phyloP scores from a whole-genome alignment of 2,888 invertebrate species.

The Ditylenchus weischeri region DNA sequence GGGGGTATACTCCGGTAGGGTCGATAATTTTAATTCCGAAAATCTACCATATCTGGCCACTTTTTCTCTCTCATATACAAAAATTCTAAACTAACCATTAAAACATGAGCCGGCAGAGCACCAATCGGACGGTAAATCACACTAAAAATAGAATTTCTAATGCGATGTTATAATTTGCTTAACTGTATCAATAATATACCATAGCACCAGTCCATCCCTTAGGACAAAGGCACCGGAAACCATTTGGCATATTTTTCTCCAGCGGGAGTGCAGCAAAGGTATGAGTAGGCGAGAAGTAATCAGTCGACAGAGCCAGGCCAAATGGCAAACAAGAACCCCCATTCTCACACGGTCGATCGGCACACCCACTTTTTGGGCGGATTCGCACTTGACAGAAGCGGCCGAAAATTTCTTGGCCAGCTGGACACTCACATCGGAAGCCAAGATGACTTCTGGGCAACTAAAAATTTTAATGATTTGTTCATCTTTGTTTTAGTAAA shows the following conservation, averaged over 20 bases:
- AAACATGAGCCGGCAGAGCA: slow-evolving; percentile 5
- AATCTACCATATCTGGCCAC: no score
- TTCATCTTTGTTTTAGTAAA: no score
- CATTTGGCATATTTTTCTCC: not conserved
- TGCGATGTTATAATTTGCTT: not conserved
- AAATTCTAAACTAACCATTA: not conserved
- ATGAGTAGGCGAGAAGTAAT: not conserved
- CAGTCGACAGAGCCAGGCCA: not conserved
- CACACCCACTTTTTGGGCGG: slow-evolving; percentile 8
- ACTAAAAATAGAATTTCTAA: no score
- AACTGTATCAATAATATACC: not conserved
- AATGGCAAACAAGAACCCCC: slow-evolving; percentile 17
- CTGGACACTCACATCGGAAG: slow-evolving; percentile 23
- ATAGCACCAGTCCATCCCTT: slow-evolving; percentile 21
- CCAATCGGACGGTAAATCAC: not conserved
- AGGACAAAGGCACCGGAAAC: slow-evolving; percentile 21
- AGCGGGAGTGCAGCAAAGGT: slow-evolving; percentile 4
- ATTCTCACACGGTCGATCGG: slow-evolving; percentile 24
- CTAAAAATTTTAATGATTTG: not conserved
- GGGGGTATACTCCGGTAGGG: no score
- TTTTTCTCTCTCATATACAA: no score
- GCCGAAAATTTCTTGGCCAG: slow-evolving; percentile 16
- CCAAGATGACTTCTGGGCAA: slow-evolving; percentile 16
- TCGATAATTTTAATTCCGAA: no score
- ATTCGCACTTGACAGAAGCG: slow-evolving; percentile 24